phyloP scores from a whole-genome alignment of 2,888 invertebrate genomes.

The Deilephila elpenor region DNA sequence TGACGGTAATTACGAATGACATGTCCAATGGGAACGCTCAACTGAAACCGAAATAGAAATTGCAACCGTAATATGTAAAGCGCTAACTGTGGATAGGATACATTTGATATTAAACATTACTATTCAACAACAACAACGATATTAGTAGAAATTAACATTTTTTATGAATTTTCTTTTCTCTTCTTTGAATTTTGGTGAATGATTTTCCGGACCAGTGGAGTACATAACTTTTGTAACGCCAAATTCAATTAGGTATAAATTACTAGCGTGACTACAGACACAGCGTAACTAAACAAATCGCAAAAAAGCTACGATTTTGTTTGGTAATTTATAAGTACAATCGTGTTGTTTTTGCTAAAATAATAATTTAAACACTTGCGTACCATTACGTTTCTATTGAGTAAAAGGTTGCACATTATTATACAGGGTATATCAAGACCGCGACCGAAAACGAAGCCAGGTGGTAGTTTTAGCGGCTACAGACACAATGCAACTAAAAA shows the following conservation, averaged over 20 bases:
- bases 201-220: constrained; percentile 24
- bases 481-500: no score
- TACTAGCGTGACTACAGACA: no score
- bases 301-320: no score
- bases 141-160: constrained; percentile 8
- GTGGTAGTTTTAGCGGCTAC: no score
- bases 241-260: constrained; percentile 3
- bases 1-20: constrained; percentile 12
- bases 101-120: not conserved
- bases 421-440: no score
- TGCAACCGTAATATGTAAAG: not conserved
- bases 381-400: no score
- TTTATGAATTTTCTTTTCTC: constrained; percentile 18
- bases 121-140: not conserved
- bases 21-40: not conserved
- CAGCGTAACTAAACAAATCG: no score
- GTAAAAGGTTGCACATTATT: no score
- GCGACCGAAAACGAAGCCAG: no score
- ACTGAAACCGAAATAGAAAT: constrained; percentile 3
- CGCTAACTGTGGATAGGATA: not conserved
- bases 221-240: constrained; percentile 21
- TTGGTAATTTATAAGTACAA: no score
- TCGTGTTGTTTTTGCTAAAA: no score
- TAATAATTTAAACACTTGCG: no score
- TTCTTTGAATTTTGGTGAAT: constrained; percentile 17